Evolutionary conservation across 2,797 vertebrate genomes (phyloP).

Genomic region (Apodemus agrarius): DNA sequence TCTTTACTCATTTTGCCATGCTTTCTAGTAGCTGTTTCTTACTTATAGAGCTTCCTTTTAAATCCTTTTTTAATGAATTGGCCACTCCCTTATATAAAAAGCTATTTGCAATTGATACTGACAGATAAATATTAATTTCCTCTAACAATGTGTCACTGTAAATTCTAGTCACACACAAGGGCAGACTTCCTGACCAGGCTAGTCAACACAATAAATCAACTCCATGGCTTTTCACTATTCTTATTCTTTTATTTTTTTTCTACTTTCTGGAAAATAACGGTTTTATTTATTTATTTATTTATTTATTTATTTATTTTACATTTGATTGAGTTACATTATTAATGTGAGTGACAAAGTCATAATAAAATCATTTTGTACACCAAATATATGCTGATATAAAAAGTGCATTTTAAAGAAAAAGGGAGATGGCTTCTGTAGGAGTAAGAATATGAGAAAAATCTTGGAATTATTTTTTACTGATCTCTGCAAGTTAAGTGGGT

Average conservation of each 20-base stretch:
- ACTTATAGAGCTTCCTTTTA: neutral
- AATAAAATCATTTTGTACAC: neutral
- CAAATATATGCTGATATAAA: neutral
- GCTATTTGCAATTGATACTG: neutral
- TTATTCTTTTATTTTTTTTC: neutral
- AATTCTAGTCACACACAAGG: neutral
- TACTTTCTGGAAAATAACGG: constrained; percentile 9
- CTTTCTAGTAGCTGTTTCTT: neutral
- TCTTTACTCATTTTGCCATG: neutral
- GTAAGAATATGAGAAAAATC: constrained; percentile 2
- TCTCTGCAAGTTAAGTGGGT: neutral
- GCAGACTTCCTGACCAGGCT: neutral
- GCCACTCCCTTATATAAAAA: neutral
- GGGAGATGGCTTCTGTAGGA: neutral
- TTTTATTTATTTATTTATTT: neutral
- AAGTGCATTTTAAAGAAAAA: neutral
- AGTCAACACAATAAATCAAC: neutral
- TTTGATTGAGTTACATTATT: neutral
- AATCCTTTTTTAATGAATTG: neutral
- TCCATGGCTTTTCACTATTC: neutral
- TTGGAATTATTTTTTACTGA: constrained; percentile 15
- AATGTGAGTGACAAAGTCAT: neutral
- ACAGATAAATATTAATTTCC: neutral
- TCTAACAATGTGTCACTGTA: neutral
- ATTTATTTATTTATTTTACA: neutral